phyloP scores from a whole-genome alignment of 2,797 vertebrate genomes.

The Melanotaenia boesemani region DNA sequence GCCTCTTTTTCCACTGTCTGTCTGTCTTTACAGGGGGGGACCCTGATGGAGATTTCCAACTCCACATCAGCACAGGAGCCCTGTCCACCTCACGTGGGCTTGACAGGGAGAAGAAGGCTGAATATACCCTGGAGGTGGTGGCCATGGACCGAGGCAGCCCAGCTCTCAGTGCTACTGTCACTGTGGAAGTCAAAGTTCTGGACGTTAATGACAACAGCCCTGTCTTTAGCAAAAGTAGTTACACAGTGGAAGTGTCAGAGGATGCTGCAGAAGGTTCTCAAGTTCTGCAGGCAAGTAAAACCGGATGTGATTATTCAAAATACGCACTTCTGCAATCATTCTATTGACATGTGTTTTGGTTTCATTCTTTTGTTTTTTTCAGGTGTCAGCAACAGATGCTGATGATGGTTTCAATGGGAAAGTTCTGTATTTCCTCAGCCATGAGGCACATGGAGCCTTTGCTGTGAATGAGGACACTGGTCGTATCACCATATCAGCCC shows the following conservation, averaged over 20 bases:
- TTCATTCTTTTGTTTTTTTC: constrained; percentile 3
- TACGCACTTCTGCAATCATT: background rate
- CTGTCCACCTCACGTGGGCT: constrained; percentile 88
- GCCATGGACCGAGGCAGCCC: constrained; percentile 89
- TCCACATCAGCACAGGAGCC: constrained; percentile 86
- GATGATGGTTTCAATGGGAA: constrained; percentile 91
- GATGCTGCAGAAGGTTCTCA: constrained; percentile 84
- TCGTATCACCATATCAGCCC: constrained; percentile 82
- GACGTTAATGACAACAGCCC: constrained; percentile 96
- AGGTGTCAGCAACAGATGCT: constrained; percentile 87
- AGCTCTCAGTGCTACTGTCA: constrained; percentile 84
- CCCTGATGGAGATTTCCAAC: constrained; percentile 87
- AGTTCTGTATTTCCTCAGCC: constrained; percentile 92
- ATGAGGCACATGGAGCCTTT: constrained; percentile 90
- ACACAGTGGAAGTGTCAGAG: constrained; percentile 88
- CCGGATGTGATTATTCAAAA: background rate
- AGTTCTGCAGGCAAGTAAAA: constrained; percentile 81
- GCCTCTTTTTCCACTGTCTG: constrained; percentile 2
- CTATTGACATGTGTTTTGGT: background rate
- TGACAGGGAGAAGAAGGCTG: constrained; percentile 87
- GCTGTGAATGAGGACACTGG: constrained; percentile 88
- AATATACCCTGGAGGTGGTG: constrained; percentile 87
- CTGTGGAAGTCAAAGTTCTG: constrained; percentile 87
- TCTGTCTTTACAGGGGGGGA: constrained; percentile 86
- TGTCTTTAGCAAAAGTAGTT: constrained; percentile 83